Evolutionary conservation across 2,113 vertebrate genomes (phyloP), one percentile per base, ranked within the genome.

Genomic region (Tamias sibiricus): DNA sequence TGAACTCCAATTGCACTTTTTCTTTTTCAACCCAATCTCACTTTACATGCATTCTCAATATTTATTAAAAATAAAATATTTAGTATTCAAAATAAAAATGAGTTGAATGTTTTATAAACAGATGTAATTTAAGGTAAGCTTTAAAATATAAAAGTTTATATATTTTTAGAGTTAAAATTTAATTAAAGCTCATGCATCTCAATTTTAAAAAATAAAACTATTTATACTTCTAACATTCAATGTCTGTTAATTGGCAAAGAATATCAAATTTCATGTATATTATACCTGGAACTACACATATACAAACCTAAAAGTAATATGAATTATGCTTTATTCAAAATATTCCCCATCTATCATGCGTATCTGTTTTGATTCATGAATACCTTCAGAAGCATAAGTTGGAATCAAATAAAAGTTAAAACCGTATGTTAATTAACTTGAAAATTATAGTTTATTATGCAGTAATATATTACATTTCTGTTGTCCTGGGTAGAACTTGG

Each of bases 201-300:
- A 88, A 88, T 88, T 88, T 64, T 62, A 59, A 26, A 93, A 89
- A 83, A 42, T 52, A 80, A 74, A 91, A 47, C n/a, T 2, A 49
- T 49, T 49, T 88, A 17, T 24, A 62, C 8, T 62, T 79, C 40
- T 83, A 87, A 22, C 44, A 71, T 44, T 76, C 66, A 69, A 3
- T 62, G 49, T 8, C 28, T 44, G 88, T 35, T 81, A 42, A 68
- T 49, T 92, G 59, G 30, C 64, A 94, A 76, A 76, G 28, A 96
- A 20, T 49, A 32, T 66, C 9, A 52, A 44, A 11, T 4, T 68
- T 92, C 19, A 35, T 44, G 14, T 82, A 52, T 37, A 14, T 79
- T 59, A 49, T 3, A 77, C n/a, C 17, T 76, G 76, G 42, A 82
- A 59, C 11, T 52, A 47, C 16, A 54, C 20, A 40, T 81, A n/a